Evolutionary conservation across 1,140 invertebrate genomes (phyloP), one percentile per base, ranked within the genome.

Genomic region (Thalassaphorura encarpata): DNA sequence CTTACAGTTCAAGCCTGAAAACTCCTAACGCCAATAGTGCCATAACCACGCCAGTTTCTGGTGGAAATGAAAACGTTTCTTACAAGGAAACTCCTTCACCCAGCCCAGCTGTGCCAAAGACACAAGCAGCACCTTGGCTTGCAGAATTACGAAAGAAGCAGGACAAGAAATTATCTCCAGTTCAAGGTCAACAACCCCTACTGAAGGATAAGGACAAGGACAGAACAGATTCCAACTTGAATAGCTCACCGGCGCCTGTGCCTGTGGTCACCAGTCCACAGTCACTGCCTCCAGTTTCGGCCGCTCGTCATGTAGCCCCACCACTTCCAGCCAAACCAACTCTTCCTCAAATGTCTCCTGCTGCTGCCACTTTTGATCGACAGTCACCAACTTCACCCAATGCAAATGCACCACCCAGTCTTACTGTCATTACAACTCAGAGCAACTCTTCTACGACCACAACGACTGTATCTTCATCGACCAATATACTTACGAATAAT

Each of bases 241-340:
- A n/a, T n/a, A n/a, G n/a, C n/a, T n/a, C n/a, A n/a, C n/a, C n/a
- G n/a, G n/a, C n/a, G n/a, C n/a, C n/a, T n/a, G n/a, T n/a, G n/a
- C n/a, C n/a, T n/a, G n/a, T n/a, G n/a, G n/a, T n/a, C n/a, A n/a
- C n/a, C n/a, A n/a, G 6, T 43, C 53, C 50, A 40, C 28, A 45
- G 15, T 51, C 55, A 46, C 21, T 23, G 26, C 18, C 46, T 2
- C 29, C 41, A 19, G 19, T 40, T 2, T 8, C 21, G 6, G 21
- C 40, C 13, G 39, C 33, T 36, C 28, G 43, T n/a, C n/a, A n/a
- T n/a, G 60, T 47, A 52, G 60, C 63, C 3, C 63, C 63, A 8
- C 63, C 63, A 28, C 51, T 65, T 27, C 63, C 63, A 29, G 63
- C 60, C 13, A 65, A 65, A 54, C 63, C 63, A 1, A 19, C 18